Evolutionary conservation across 2,888 invertebrate genomes (phyloP).

Genomic region (Galeopsomyia nigrocyanea): DNA sequence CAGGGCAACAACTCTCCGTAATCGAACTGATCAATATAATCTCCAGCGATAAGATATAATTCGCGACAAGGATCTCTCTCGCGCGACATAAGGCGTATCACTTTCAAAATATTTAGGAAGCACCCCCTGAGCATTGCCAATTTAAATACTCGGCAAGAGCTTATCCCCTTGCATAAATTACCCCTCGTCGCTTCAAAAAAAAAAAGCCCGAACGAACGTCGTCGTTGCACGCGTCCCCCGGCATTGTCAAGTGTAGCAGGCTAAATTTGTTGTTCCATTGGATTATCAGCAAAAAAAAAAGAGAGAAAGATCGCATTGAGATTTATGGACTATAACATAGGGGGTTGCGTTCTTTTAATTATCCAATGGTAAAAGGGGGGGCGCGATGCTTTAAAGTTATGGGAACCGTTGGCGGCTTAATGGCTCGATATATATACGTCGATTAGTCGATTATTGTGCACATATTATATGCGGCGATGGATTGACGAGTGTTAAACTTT

Average conservation of each 20-base stretch:
- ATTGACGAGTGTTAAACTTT: too few relatives aligned
- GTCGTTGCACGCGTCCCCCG: slow-evolving; percentile 38
- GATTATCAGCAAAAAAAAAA: slow-evolving; percentile 53
- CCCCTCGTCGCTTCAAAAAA: slow-evolving; percentile 25
- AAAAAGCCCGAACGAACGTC: slow-evolving; percentile 25
- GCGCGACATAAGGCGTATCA: slow-evolving; percentile 10
- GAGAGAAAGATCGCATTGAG: slow-evolving; percentile 16
- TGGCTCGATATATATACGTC: background rate
- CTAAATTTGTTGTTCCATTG: slow-evolving; percentile 65
- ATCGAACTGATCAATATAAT: too few relatives aligned
- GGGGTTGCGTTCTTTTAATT: slow-evolving; percentile 14
- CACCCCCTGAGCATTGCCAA: slow-evolving; percentile 12
- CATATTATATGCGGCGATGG: too few relatives aligned
- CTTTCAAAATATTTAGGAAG: slow-evolving; percentile 43
- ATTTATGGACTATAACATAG: slow-evolving; percentile 15
- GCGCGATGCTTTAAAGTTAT: slow-evolving; percentile 17
- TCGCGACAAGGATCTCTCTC: background rate
- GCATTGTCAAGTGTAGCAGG: slow-evolving; percentile 64
- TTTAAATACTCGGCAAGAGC: slow-evolving; percentile 22
- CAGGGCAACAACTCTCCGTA: too few relatives aligned
- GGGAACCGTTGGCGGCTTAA: slow-evolving; percentile 23
- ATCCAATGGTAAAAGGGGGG: background rate
- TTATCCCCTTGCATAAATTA: slow-evolving; percentile 35
- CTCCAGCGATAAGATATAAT: background rate
- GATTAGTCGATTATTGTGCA: background rate